Percentiles rank a stretch among this genome's conserved stretches.
These are phyloP conservation scores for Ooceraea biroi DNA, from an alignment of 1,140 invertebrate genomes.

Conservation along the genomic window DNA sequence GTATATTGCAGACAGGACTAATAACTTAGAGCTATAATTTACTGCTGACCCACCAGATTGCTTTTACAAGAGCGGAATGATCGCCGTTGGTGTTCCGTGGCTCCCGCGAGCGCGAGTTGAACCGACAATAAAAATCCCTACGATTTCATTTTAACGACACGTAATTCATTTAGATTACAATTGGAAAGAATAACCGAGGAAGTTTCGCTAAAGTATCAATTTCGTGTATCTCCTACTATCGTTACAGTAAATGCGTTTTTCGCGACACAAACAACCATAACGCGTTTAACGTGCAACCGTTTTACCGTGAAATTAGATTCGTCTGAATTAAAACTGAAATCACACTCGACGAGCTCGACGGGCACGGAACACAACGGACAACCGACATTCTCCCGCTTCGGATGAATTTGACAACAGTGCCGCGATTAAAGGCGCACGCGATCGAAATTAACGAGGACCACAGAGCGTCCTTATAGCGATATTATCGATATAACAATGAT, in stretches of 20 bases:
- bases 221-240: not conserved
- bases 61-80: slow-evolving; percentile 39
- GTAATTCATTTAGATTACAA: no score
- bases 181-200: no score
- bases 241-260: not conserved
- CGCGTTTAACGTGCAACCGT: slow-evolving; percentile 16
- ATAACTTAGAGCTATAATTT: slow-evolving; percentile 39
- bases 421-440: slow-evolving; percentile 50
- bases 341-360: not conserved
- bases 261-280: not conserved
- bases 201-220: no score
- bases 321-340: not conserved
- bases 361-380: slow-evolving; percentile 20
- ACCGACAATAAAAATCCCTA: slow-evolving; percentile 9
- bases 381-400: slow-evolving; percentile 10
- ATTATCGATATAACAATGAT: slow-evolving; percentile 68
- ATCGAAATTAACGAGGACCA: slow-evolving; percentile 68
- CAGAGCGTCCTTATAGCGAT: slow-evolving; percentile 63
- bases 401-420: slow-evolving; percentile 37
- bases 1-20: slow-evolving; percentile 45
- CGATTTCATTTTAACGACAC: not conserved
- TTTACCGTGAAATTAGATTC: not conserved
- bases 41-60: slow-evolving; percentile 35
- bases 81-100: slow-evolving; percentile 14
- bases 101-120: slow-evolving; percentile 26